phyloP scores from a whole-genome alignment of 2,888 invertebrate species.

The Lycocerus yunnanus region DNA sequence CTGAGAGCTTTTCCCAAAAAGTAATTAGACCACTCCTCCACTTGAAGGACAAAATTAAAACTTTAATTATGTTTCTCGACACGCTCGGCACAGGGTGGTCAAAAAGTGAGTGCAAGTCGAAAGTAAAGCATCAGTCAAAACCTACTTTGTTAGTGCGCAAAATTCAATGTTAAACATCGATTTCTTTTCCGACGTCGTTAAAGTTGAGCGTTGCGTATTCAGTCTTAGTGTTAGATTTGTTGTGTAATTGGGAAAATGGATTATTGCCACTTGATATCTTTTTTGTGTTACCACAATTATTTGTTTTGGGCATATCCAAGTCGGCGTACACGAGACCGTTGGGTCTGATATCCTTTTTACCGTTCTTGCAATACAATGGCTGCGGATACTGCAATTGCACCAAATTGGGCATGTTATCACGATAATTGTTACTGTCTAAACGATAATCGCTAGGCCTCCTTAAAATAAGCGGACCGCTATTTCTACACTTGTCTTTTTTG shows the following conservation, averaged over 20 bases:
- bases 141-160: conserved; percentile 38
- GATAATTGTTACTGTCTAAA: conserved; percentile 48
- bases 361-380: conserved; percentile 45
- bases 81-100: not conserved
- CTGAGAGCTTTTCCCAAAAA: not conserved
- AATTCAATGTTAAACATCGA: conserved; percentile 64
- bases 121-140: conserved; percentile 13
- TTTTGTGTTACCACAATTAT: conserved; percentile 31
- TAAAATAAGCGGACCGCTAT: conserved; percentile 52
- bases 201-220: conserved; percentile 70
- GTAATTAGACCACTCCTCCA: not conserved
- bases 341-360: conserved; percentile 37
- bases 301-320: conserved; percentile 52
- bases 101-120: not conserved
- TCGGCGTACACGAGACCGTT: conserved; percentile 58
- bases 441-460: conserved; percentile 48
- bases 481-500: conserved; percentile 46
- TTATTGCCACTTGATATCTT: conserved; percentile 12
- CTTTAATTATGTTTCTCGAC: not conserved
- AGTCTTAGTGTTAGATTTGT: conserved; percentile 55
- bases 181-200: conserved; percentile 70
- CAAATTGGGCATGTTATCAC: conserved; percentile 50
- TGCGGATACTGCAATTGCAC: conserved; percentile 56
- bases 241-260: conserved; percentile 42
- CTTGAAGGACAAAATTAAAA: not conserved